These are phyloP conservation scores for Nymphicus hollandicus DNA, from an alignment of 2,113 vertebrate genomes.

Conservation along the genomic window DNA sequence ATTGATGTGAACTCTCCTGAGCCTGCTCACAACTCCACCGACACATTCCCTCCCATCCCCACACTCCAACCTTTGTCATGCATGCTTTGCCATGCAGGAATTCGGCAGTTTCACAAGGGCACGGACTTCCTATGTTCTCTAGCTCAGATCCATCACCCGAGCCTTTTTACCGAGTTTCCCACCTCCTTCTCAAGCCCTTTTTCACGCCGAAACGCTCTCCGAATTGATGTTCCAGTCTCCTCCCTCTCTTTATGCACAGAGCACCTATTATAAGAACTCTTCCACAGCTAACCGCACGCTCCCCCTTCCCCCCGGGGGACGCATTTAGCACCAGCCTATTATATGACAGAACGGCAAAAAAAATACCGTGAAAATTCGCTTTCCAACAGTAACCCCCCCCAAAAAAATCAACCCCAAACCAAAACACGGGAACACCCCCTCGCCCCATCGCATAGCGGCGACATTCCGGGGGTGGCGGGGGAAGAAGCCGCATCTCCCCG, in stretches of 20 bases:
- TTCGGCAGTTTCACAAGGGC: background rate
- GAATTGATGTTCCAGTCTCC: background rate
- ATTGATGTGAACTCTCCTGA: background rate
- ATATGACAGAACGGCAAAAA: background rate
- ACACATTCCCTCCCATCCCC: background rate
- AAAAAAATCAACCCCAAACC: background rate
- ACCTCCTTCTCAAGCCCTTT: background rate
- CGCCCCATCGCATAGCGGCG: background rate
- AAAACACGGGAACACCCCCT: background rate
- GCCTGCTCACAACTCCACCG: background rate
- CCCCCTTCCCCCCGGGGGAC: background rate
- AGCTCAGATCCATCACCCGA: background rate
- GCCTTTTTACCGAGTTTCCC: background rate
- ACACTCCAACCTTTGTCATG: background rate
- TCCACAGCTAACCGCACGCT: background rate
- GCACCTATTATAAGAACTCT: constrained; percentile 33
- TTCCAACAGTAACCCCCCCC: background rate
- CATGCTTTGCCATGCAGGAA: background rate
- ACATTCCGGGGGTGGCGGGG: background rate
- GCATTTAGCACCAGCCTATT: background rate
- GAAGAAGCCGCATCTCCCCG: background rate
- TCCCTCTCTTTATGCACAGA: constrained; percentile 36
- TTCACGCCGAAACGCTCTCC: background rate
- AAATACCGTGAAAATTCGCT: background rate
- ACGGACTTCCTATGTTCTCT: background rate